A percentile compares a stretch with the other conserved stretches of the same genome.
These are phyloP conservation scores for Mizuhopecten yessoensis DNA, from an alignment of 1,140 invertebrate genomes.

Conservation along the genomic window DNA sequence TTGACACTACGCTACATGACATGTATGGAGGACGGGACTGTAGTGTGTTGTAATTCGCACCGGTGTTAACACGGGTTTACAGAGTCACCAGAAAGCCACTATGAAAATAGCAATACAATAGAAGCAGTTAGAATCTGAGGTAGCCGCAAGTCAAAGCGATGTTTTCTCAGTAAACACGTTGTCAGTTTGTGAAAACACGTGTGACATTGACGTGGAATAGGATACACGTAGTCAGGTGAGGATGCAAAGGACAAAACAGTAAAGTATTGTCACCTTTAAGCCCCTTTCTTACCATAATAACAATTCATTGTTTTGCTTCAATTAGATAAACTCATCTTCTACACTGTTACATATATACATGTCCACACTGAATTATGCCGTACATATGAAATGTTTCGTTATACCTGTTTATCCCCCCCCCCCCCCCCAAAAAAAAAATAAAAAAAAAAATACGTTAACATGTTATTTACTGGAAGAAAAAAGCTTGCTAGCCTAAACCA, in stretches of 20 bases:
- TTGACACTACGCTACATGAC: not conserved
- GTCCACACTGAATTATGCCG: too few species aligned
- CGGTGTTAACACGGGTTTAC: constrained; percentile 2
- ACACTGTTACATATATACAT: too few species aligned
- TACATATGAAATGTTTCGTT: too few species aligned
- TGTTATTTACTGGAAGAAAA: not conserved
- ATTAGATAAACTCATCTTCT: too few species aligned
- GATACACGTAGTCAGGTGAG: not conserved
- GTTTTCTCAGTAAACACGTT: constrained; percentile 27
- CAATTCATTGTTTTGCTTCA: not conserved
- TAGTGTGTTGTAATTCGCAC: constrained; percentile 4
- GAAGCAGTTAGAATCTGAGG: constrained; percentile 17
- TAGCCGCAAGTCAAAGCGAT: constrained; percentile 26
- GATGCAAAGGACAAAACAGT: not conserved
- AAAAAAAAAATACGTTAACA: not conserved
- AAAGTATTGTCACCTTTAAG: not conserved
- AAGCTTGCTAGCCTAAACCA: not conserved
- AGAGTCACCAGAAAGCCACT: constrained; percentile 24
- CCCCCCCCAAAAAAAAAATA: too few species aligned
- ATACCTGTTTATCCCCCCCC: too few species aligned
- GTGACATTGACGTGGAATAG: constrained; percentile 32
- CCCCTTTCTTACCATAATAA: not conserved
- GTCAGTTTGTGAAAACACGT: constrained; percentile 25
- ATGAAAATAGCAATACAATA: constrained; percentile 18
- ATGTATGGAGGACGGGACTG: not conserved